These are phyloP conservation scores for Alosa alosa DNA, from an alignment of 2,113 vertebrate species.

Conservation along the genomic window DNA sequence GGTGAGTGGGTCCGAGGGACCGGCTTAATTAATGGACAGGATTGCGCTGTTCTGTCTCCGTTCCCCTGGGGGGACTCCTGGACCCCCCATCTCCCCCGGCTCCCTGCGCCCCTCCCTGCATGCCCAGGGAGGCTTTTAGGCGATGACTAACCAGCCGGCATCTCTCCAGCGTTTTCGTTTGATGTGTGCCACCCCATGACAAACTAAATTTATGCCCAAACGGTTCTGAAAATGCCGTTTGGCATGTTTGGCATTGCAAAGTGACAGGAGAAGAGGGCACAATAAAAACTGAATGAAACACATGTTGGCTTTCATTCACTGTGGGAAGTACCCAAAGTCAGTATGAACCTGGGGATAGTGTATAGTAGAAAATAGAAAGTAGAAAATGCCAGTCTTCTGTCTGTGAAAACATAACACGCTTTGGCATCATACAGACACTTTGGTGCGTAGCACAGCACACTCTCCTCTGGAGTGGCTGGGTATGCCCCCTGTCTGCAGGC, in stretches of 20 bases:
- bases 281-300: conserved; percentile 16
- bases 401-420: neutral
- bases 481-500: neutral
- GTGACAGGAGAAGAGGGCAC: neutral
- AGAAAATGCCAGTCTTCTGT: neutral
- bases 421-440: neutral
- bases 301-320: neutral
- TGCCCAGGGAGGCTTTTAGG: conserved; percentile 45
- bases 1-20: conserved; percentile 59
- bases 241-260: conserved; percentile 7
- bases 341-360: neutral
- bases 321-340: neutral
- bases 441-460: neutral
- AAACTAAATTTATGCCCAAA: conserved; percentile 10
- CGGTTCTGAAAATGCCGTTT: neutral
- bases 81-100: conserved; percentile 41
- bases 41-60: conserved; percentile 39
- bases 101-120: conserved; percentile 28
- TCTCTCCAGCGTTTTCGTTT: neutral
- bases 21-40: conserved; percentile 67
- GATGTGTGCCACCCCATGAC: neutral
- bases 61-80: conserved; percentile 35
- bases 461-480: neutral
- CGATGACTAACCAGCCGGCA: conserved; percentile 41
- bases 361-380: no score